Evolutionary conservation across 2,797 vertebrate species (phyloP).

Genomic region (Monodelphis domestica): DNA sequence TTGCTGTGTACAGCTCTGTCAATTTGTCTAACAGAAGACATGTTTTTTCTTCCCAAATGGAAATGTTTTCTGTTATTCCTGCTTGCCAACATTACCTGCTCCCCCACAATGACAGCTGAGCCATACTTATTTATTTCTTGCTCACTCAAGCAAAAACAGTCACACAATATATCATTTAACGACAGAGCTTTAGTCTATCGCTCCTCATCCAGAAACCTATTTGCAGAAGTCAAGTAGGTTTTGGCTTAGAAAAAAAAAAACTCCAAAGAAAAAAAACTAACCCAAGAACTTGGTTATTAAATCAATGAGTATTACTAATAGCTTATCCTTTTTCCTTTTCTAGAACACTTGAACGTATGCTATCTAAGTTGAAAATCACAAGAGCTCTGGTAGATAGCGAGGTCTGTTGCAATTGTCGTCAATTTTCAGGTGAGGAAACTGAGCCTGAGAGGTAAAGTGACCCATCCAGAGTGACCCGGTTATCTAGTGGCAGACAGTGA

Average conservation of each 20-base stretch:
- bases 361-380: neutral
- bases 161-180: neutral
- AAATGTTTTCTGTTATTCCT: neutral
- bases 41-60: neutral
- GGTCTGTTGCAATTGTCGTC: neutral
- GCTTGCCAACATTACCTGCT: neutral
- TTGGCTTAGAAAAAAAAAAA: neutral
- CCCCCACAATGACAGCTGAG: neutral
- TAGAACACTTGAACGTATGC: neutral
- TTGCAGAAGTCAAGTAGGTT: neutral
- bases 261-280: neutral
- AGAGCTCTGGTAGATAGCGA: neutral
- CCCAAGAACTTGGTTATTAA: neutral
- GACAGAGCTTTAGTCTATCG: neutral
- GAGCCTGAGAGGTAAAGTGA: neutral
- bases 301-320: neutral
- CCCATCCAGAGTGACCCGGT: neutral
- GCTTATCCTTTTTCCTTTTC: neutral
- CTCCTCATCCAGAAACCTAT: neutral
- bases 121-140: neutral
- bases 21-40: slow-evolving; percentile 14
- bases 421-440: neutral
- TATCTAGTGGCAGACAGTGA: neutral
- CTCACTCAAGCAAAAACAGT: neutral
- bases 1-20: neutral